Evolutionary conservation across 2,797 vertebrate genomes (phyloP), one percentile per base, ranked within the genome.

Genomic region (Sebastes hopkinsi): DNA sequence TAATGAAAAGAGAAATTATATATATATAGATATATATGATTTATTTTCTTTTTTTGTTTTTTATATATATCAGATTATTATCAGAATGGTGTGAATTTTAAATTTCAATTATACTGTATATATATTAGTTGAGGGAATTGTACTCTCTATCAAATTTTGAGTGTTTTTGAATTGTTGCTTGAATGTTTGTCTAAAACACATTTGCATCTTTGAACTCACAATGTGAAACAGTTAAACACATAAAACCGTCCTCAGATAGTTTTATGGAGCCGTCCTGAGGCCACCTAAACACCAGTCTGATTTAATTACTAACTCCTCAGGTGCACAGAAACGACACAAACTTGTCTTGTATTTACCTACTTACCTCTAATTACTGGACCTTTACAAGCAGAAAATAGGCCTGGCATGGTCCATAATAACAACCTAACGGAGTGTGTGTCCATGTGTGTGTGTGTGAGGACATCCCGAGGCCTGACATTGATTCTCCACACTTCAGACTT

Each of bases 401-500:
- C 29, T 2, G 34, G 62, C 76, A 71, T 20, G 77, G 46, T 74
- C 77, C 72, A 58, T 86, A 75, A 83, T 74, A 75, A 75, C 71
- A 75, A 68, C 67, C 38, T 52, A 8, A 71, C 50, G 10, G 58
- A 34, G 59, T 69, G 69, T 71, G 69, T 55, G 59, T 79, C 34
- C 71, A 69, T 78, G 66, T 65, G 80, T 68, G 73, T 68, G 77
- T 60, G 70, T 79, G 55, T 50, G 50, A 9, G 20, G 50, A 52
- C 50, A 52, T 52, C 50, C 20, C 8, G 3, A 20, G 75, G 88
- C 89, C 88, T 93, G 91, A 90, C 86, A 93, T 92, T 76, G 83
- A 93, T 94, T 94, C 75, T 90, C 85, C 79, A 76, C 88, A 81
- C 86, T 91, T 90, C 83, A 77, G 75, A 91, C 69, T 92, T 93